Conservation (phyloP, 53 echinoderm and acorn worm genomes). For the Antedon mediterranea region DNA sequence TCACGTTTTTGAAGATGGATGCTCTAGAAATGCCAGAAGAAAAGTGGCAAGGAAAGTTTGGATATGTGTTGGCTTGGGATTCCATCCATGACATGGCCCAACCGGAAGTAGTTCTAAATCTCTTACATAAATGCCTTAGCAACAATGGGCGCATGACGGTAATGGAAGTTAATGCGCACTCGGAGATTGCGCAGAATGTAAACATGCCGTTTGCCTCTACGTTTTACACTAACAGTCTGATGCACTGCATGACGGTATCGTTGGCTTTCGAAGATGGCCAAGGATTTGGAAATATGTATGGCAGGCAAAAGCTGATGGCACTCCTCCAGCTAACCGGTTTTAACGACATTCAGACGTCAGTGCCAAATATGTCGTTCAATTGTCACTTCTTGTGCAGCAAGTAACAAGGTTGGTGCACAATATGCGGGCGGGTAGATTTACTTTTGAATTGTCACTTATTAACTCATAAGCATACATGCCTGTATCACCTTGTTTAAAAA, state of each 20-base stretch:
- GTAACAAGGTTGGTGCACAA: not conserved
- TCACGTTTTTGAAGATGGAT: constrained; percentile 59
- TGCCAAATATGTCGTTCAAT: constrained; percentile 78
- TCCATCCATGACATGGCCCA: constrained; percentile 94
- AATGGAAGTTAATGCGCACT: constrained; percentile 78
- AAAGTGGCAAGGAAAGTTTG: constrained; percentile 52
- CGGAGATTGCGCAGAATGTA: constrained; percentile 67
- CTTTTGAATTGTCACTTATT: too few species aligned
- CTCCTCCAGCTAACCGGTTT: constrained; percentile 54
- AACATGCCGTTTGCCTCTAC: constrained; percentile 82
- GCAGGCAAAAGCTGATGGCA: constrained; percentile 47
- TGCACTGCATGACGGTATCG: constrained; percentile 91
- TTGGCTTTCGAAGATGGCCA: constrained; percentile 63
- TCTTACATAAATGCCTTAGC: constrained; percentile 42
- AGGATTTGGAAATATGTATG: constrained; percentile 96
- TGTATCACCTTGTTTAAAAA: not conserved
- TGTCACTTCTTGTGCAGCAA: constrained; percentile 74
- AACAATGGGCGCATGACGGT: constrained; percentile 60
- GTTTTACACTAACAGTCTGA: constrained; percentile 90
- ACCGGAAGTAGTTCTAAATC: constrained; percentile 38
- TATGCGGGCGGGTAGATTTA: too few species aligned
- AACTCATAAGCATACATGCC: too few species aligned
- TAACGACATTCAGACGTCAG: constrained; percentile 27
- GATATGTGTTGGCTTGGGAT: constrained; percentile 76
- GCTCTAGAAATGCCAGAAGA: constrained; percentile 63